These are phyloP conservation scores for Merluccius polli DNA, from an alignment of 2,797 vertebrate species.

Conservation along the genomic window DNA sequence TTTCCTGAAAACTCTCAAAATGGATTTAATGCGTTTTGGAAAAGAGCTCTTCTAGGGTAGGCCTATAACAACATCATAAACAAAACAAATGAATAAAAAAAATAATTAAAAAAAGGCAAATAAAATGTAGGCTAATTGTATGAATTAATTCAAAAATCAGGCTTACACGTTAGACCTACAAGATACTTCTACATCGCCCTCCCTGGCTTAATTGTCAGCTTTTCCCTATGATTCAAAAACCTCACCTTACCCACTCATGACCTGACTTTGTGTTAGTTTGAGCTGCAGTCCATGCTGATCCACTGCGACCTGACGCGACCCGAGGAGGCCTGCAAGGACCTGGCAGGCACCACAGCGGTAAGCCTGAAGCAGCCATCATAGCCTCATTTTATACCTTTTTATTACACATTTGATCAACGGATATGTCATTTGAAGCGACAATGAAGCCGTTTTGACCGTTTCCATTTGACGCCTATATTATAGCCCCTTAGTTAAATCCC, in stretches of 20 bases:
- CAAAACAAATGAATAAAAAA: no score
- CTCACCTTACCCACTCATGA: not conserved
- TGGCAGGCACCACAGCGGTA: conserved; percentile 72
- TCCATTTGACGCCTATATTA: not conserved
- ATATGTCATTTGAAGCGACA: not conserved
- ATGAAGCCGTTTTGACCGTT: not conserved
- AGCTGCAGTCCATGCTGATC: conserved; percentile 88
- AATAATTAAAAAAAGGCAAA: not conserved
- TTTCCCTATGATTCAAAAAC: not conserved
- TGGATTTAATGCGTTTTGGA: no score
- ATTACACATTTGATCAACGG: not conserved
- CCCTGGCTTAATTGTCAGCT: not conserved
- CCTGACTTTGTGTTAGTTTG: conserved; percentile 71
- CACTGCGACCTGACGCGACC: conserved; percentile 79
- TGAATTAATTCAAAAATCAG: not conserved
- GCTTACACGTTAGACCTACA: not conserved
- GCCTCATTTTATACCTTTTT: not conserved
- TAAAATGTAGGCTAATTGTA: not conserved
- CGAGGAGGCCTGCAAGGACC: conserved; percentile 73
- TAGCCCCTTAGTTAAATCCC: conserved; percentile 50
- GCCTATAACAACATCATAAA: no score
- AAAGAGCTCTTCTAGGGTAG: no score
- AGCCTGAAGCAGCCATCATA: conserved; percentile 41
- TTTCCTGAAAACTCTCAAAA: no score
- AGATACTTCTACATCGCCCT: not conserved